These are phyloP conservation scores for Pammene aurita DNA, from an alignment of 2,888 invertebrate species.

Conservation along the genomic window DNA sequence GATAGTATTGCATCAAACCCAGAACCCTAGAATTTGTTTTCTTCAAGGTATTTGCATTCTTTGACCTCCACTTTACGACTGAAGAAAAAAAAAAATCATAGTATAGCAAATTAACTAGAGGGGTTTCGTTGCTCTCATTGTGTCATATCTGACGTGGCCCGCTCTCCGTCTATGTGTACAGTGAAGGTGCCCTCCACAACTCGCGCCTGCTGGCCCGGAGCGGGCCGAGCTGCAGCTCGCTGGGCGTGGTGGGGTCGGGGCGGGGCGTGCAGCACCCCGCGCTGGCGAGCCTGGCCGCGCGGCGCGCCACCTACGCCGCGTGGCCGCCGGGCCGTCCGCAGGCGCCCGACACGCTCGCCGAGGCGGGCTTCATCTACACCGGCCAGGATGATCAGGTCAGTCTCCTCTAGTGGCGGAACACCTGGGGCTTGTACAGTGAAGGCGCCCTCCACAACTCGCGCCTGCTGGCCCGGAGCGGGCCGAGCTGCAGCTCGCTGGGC, in stretches of 20 bases:
- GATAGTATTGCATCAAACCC: too few species aligned
- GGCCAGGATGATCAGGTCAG: conserved; percentile 86
- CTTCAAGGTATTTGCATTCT: too few species aligned
- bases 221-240: conserved; percentile 58
- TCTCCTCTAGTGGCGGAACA: too few species aligned
- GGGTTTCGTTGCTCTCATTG: too few species aligned
- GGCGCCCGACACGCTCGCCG: conserved; percentile 89
- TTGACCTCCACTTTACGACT: too few species aligned
- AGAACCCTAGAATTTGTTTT: too few species aligned
- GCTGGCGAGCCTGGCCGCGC: conserved; percentile 84
- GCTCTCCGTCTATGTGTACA: too few species aligned
- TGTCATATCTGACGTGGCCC: too few species aligned
- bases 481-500: too few species aligned
- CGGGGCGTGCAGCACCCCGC: conserved; percentile 84
- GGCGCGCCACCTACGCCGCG: conserved; percentile 86
- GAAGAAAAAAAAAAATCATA: too few species aligned
- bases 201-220: conserved; percentile 65
- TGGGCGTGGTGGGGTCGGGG: conserved; percentile 68
- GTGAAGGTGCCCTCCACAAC: conserved; percentile 72
- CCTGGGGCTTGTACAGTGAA: too few species aligned
- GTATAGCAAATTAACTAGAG: too few species aligned
- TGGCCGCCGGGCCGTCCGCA: conserved; percentile 92
- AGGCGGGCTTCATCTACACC: conserved; percentile 95
- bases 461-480: conserved; percentile 54
- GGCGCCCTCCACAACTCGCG: conserved; percentile 72